Conservation (phyloP, 2,797 vertebrate species). For the Coranthus polyacanthus region DNA sequence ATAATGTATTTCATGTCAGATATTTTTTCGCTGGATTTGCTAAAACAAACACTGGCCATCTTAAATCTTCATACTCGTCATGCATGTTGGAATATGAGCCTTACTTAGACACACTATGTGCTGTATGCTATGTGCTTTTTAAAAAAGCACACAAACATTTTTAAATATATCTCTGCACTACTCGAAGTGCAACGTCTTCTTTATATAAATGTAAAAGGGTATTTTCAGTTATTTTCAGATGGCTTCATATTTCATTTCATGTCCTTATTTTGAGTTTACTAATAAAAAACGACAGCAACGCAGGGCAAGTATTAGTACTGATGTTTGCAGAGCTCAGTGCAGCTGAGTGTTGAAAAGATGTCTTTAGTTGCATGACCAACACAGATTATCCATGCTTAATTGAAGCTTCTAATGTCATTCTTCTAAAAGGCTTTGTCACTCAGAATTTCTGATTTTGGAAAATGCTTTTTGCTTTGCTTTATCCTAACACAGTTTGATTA, state of each 20-base stretch:
- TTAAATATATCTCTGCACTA: background rate
- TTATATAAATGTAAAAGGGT: background rate
- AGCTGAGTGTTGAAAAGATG: background rate
- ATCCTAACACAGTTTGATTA: no score
- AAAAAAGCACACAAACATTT: background rate
- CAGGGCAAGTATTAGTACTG: no score
- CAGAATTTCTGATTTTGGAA: no score
- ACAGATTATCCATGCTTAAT: no score
- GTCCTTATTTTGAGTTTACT: background rate
- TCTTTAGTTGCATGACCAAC: background rate
- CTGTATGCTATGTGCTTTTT: no score
- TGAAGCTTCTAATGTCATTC: no score
- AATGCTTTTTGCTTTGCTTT: background rate
- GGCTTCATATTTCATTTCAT: background rate
- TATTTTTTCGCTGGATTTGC: constrained; percentile 25
- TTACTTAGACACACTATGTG: background rate
- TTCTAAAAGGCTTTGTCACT: no score
- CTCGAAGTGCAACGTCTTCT: background rate
- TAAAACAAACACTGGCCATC: constrained; percentile 7
- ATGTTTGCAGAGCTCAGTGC: no score
- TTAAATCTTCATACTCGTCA: background rate
- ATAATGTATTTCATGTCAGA: no score
- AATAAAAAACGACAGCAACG: no score
- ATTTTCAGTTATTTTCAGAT: background rate
- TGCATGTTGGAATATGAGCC: background rate